These are phyloP conservation scores for Blastobasis adustella DNA, from an alignment of 2,888 invertebrate species.

Conservation along the genomic window DNA sequence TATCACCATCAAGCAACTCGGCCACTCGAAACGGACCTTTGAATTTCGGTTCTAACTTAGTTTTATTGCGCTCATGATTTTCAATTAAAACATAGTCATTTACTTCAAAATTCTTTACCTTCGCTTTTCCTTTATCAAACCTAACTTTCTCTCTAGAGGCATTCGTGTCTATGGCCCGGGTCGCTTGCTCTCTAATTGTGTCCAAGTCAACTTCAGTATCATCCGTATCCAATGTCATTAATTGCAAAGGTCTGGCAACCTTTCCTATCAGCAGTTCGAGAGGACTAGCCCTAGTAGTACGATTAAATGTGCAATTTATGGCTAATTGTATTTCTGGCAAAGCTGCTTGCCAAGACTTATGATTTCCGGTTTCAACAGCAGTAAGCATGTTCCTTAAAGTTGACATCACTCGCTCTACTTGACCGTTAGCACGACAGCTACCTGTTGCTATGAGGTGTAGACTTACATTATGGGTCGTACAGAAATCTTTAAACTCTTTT, in stretches of 20 bases:
- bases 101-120: constrained; percentile 6
- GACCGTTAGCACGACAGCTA: constrained; percentile 21
- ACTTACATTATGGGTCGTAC: constrained; percentile 11
- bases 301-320: constrained; percentile 20
- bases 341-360: constrained; percentile 22
- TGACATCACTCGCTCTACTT: constrained; percentile 22
- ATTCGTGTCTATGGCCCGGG: constrained; percentile 1
- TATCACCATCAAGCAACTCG: constrained; percentile 14
- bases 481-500: constrained; percentile 10
- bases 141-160: constrained; percentile 11
- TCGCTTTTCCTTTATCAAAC: constrained; percentile 12
- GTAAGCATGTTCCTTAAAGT: constrained; percentile 20
- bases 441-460: constrained; percentile 24
- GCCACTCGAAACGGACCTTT: constrained; percentile 15
- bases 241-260: no score
- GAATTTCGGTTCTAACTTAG: constrained; percentile 18
- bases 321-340: constrained; percentile 23
- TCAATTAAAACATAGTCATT: constrained; percentile 18
- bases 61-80: constrained; percentile 16
- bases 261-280: no score
- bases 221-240: constrained; percentile 2
- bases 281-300: constrained; percentile 21
- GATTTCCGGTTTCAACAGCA: constrained; percentile 13
- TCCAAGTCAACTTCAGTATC: not conserved
- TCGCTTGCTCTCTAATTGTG: constrained; percentile 6